These are phyloP conservation scores for Callinectes sapidus DNA, from an alignment of 2,888 invertebrate species.

Conservation along the genomic window DNA sequence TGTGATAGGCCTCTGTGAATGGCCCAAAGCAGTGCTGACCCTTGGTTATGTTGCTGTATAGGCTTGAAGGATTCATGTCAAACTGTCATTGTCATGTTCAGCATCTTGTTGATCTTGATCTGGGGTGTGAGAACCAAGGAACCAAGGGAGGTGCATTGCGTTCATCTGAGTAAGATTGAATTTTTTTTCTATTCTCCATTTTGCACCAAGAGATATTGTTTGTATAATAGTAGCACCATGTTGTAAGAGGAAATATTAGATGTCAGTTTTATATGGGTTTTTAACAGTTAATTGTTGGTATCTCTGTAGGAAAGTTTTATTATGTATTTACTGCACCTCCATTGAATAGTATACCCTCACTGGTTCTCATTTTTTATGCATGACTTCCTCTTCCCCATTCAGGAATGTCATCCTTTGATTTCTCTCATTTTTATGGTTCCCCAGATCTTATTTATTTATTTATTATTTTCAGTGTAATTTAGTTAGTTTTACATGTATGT, in stretches of 20 bases:
- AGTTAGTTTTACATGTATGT: background rate
- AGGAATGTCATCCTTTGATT: background rate
- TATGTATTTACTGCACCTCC: background rate
- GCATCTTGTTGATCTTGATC: background rate
- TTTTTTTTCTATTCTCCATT: background rate
- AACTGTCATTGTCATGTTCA: background rate
- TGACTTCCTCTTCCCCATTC: background rate
- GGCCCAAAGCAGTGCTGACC: background rate
- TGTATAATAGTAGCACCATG: background rate
- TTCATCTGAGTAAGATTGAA: background rate
- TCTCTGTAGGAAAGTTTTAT: background rate
- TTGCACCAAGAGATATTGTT: background rate
- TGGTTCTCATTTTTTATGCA: constrained; percentile 9
- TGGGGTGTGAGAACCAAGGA: background rate
- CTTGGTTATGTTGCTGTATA: background rate
- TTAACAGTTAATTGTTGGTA: background rate
- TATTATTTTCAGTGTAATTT: background rate
- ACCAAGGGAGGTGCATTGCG: background rate
- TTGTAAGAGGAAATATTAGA: background rate
- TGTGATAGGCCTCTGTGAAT: background rate
- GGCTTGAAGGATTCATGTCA: background rate
- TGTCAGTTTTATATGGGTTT: background rate
- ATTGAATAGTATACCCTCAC: background rate
- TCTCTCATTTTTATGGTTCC: background rate
- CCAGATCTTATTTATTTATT: background rate